Percentiles rank a stretch among this genome's conserved stretches.
Evolutionary conservation across 2,113 vertebrate species (phyloP).

Genomic region (Ceyx cyanopectus): DNA sequence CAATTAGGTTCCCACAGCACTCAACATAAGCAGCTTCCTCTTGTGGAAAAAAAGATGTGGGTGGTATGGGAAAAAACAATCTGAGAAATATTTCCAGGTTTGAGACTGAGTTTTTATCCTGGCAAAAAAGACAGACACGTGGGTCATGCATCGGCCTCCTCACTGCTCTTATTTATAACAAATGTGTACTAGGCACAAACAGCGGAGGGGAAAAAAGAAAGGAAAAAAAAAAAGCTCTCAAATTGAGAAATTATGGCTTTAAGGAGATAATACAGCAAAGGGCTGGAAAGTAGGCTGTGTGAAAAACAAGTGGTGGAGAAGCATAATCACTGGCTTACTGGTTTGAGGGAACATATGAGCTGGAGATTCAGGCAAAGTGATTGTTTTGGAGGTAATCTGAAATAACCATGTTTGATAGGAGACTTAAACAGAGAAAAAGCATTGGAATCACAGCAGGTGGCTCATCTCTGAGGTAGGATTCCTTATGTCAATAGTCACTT

Average conservation of each 20-base stretch:
- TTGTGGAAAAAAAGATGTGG: constrained; percentile 60
- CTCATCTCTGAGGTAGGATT: background rate
- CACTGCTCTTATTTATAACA: background rate
- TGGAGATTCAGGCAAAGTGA: background rate
- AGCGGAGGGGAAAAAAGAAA: background rate
- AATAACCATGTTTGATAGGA: background rate
- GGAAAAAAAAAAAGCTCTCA: background rate
- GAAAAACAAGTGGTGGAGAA: background rate
- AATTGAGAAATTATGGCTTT: background rate
- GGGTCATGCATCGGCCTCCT: constrained; percentile 4
- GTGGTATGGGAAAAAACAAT: constrained; percentile 70
- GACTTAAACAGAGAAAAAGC: background rate
- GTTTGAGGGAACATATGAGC: background rate
- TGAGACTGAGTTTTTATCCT: constrained; percentile 46
- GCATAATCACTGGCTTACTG: background rate
- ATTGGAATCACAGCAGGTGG: background rate
- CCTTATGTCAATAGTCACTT: background rate
- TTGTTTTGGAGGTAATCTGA: background rate
- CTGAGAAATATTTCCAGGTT: constrained; percentile 66
- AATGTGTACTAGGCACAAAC: background rate
- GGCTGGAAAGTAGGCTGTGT: background rate
- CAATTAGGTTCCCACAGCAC: constrained; percentile 69
- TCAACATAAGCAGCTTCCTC: constrained; percentile 58
- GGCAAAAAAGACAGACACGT: constrained; percentile 13
- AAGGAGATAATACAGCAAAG: background rate